Evolutionary conservation across 92 coral and sea anemone species (phyloP), one percentile per base, ranked within the genome.

Genomic region (Epizoanthus scotinus): DNA sequence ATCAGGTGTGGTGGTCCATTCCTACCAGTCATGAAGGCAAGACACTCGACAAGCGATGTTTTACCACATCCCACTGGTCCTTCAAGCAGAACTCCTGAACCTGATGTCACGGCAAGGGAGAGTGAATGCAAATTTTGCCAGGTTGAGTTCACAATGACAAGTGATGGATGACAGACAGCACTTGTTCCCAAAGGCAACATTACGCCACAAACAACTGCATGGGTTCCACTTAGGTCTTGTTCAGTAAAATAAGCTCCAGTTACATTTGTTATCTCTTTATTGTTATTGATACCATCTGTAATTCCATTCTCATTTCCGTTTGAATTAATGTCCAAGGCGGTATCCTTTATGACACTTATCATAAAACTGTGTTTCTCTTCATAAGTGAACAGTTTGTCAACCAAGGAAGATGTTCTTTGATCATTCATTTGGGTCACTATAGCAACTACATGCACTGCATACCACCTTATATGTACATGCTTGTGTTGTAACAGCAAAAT

Each of bases 21-120:
- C 57, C 99, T 89, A 36, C 99, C 99, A 53, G 88, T 79, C 83
- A 89, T 68, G 25, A 77, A 69, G 0, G 95, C 95, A 50, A 95
- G 77, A 81, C 90, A 83, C 85, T 95, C 98, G 17, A 93, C 98
- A 19, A 93, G 83, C 34, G 90, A 73, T 29, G 99, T 95, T 84
- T 95, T 95, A 1, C 99, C 98, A 60, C 92, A 88, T 0, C 99
- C 99, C 42, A 95, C 94, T 60, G 94, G 88, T 60, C 99, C 99
- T 50, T 88, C 90, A 13, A 95, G 86, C 58, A 95, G 79, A 42
- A 95, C 87, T 17, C 94, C 98, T 71, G 86, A 85, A 1, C 94
- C 98, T 54, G 98, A 73, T 14, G 93, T 94, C 42, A 93, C 91
- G 0, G 98, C 97, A 18, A 95, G 56, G n/a, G 91, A 87, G 55